Base-by-base conservation (phyloP, 1,140 invertebrate genomes). In the Dinothrombium tinctorium region DNA sequence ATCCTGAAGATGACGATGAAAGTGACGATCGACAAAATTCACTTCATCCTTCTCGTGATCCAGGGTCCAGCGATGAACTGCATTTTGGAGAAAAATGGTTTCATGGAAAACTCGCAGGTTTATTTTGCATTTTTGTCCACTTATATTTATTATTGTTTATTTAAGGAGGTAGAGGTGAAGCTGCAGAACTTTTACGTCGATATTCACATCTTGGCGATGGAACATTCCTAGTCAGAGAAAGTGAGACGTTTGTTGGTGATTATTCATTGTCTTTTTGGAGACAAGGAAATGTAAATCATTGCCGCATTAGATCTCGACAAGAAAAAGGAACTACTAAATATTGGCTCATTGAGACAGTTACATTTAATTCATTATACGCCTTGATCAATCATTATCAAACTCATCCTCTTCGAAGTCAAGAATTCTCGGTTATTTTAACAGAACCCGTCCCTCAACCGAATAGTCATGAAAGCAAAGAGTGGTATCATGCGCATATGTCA, bases 41-140 rank as follows among this genome's bases (percentile, higher is more conserved):
- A 54, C 11, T 29, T 32, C 19, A 21, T 24, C 35, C 17, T 29
- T 6, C 19, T 9, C 24, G n/a, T 41, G 26, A 9, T 22, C 20
- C 29, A 33, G 23, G 4, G 11, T 11, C 35, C 19, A 36, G 17
- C 26, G 44, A 90, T 56, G 86, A 94, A 54, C 59, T 92, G 36
- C 87, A 96, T 62, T 89, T 82, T 55, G 74, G 75, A 45, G 87
- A 94, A 60, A 77, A 78, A 54, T 95, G 89, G 87, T 95, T 90
- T 54, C 87, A 94, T 56, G 57, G 58, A 6, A 33, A 19, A 22
- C 15, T 32, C 5, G 8, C n/a, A n/a, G n/a, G n/a, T n/a, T n/a
- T n/a, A n/a, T n/a, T n/a, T n/a, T n/a, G n/a, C n/a, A n/a, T n/a
- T n/a, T n/a, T n/a, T n/a, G n/a, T n/a, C n/a, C n/a, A n/a, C n/a